These are phyloP conservation scores for Orchesellides sinensis DNA, from an alignment of 2,888 invertebrate species.

Conservation along the genomic window DNA sequence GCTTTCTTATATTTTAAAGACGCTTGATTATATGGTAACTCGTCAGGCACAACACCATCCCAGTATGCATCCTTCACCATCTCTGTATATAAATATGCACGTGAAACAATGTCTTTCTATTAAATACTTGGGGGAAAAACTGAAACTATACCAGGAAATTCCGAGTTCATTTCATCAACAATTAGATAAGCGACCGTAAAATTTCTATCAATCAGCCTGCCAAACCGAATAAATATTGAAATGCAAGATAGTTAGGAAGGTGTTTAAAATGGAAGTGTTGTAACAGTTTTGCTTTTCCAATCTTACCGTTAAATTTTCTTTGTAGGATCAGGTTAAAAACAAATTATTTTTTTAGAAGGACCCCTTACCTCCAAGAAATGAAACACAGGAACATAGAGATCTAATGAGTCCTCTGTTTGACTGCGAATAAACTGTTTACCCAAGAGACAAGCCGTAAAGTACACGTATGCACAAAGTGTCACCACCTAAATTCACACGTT, in stretches of 20 bases:
- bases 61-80: slow-evolving; percentile 78
- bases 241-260: background rate
- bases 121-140: background rate
- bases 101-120: background rate
- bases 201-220: slow-evolving; percentile 76
- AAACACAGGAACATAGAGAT: slow-evolving; percentile 69
- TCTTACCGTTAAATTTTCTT: too few relatives aligned
- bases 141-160: slow-evolving; percentile 82
- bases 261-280: too few relatives aligned
- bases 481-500: slow-evolving; percentile 78
- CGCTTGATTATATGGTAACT: slow-evolving; percentile 92
- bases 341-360: too few relatives aligned
- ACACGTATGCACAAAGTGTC: slow-evolving; percentile 79
- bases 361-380: slow-evolving; percentile 67
- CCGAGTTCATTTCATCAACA: slow-evolving; percentile 96
- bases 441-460: slow-evolving; percentile 78
- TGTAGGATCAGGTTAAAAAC: too few relatives aligned
- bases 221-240: background rate
- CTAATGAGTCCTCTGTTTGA: slow-evolving; percentile 48
- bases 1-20: slow-evolving; percentile 83
- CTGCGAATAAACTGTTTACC: slow-evolving; percentile 77
- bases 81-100: slow-evolving; percentile 17
- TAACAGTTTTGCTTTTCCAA: too few relatives aligned
- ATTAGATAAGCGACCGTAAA: slow-evolving; percentile 90
- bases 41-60: slow-evolving; percentile 92